Conservation (phyloP, 1,140 invertebrate species). For the Polypedilum vanderplanki region DNA sequence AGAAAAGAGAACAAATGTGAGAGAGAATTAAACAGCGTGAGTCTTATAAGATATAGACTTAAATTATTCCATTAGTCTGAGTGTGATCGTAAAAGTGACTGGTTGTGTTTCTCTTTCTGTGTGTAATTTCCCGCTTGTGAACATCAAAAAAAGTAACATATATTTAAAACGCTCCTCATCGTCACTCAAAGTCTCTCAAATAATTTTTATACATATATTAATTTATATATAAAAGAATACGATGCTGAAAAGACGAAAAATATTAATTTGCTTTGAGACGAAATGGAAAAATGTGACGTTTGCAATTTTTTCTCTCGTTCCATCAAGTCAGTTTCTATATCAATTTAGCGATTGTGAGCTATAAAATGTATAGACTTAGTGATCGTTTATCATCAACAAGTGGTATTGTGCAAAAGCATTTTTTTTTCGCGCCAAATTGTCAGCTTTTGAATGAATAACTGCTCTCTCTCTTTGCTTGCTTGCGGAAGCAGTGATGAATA, state of each 20-base stretch:
- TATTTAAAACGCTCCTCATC: no score
- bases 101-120: constrained; percentile 23
- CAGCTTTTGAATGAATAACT: neutral
- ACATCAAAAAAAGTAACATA: neutral
- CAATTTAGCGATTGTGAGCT: neutral
- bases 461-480: neutral
- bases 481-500: neutral
- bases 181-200: no score
- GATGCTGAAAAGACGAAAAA: no score
- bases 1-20: neutral
- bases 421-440: neutral
- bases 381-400: neutral
- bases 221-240: no score
- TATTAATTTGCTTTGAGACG: no score
- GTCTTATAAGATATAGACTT: constrained; percentile 22
- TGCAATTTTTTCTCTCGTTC: neutral
- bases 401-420: neutral
- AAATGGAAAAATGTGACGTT: neutral
- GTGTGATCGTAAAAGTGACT: constrained; percentile 4
- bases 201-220: no score
- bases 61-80: neutral
- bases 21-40: neutral
- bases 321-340: neutral
- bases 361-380: no score
- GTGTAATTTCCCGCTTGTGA: neutral